Evolutionary conservation across 2,797 vertebrate species (phyloP), one percentile per base, ranked within the genome.

Genomic region (Ciconia nigra): DNA sequence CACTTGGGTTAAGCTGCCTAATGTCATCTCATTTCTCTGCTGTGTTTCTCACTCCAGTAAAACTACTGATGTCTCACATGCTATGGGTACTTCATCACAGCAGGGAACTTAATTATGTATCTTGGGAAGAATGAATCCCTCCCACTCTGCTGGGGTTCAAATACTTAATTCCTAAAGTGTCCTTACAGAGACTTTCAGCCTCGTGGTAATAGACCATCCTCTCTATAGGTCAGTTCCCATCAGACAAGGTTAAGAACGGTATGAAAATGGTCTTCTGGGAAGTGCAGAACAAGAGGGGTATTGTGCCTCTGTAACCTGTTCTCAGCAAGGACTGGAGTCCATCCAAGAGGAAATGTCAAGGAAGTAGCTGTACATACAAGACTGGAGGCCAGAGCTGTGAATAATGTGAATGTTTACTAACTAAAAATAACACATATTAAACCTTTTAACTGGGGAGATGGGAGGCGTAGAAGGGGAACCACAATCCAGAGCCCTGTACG

Each of bases 271-370:
- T 39, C 28, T 58, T 91, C 13, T 49, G 49, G 31, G 39, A 88
- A 69, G n/a, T 18, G 15, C 57, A 72, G 69, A 88, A 63, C 29
- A 88, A 58, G 85, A 80, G 57, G 58, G 35, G 4, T 67, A 58
- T 65, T 86, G 26, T 91, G 31, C 22, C 31, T 72, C 28, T 71
- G 15, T 44, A 55, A 66, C 37, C 39, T 42, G 15, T 63, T 86
- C 69, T 93, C 58, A 76, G 66, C 10, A 52, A 79, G 55, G 58
- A 42, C 44, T 82, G 72, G 54, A 55, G 11, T 26, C 10, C 7
- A 8, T 61, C 61, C 93, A 97, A 72, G 86, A 84, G 78, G 66
- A 97, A 95, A 89, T 66, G 65, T 66, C 72, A 83, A 82, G 57
- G 31, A 91, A 94, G 41, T 17, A 89, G 18, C 28, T 76, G 33